These are phyloP conservation scores for Turritopsis rubra DNA, from an alignment of 30 jellyfish, hydroid and myxozoan genomes.

Conservation along the genomic window DNA sequence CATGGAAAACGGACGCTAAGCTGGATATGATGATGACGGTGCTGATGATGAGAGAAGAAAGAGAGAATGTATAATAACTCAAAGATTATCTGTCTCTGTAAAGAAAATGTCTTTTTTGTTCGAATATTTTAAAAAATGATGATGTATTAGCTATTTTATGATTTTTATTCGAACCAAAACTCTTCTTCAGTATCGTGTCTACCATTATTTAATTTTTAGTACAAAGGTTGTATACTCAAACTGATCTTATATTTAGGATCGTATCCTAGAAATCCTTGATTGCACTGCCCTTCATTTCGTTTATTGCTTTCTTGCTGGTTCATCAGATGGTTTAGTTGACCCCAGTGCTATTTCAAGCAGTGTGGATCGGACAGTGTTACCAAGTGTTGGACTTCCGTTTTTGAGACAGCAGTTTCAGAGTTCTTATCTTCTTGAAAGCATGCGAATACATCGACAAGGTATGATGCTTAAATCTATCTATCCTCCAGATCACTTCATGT, in stretches of 20 bases:
- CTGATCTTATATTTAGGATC: slow-evolving; percentile 39
- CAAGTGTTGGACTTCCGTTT: slow-evolving; percentile 62
- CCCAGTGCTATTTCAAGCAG: slow-evolving; percentile 41
- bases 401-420: slow-evolving; percentile 89
- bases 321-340: slow-evolving; percentile 59
- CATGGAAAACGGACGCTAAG: no score
- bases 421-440: slow-evolving; percentile 65
- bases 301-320: slow-evolving; percentile 84
- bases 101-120: no score
- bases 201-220: neutral
- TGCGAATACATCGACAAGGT: slow-evolving; percentile 90
- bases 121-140: no score
- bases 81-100: no score
- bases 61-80: no score
- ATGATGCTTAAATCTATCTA: neutral
- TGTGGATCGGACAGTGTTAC: slow-evolving; percentile 29
- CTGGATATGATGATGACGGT: no score
- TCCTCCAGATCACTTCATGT: no score
- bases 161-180: no score
- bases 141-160: no score
- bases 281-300: slow-evolving; percentile 76
- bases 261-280: slow-evolving; percentile 76
- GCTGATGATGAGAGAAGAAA: no score
- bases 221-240: neutral
- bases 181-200: neutral